Percentiles rank a stretch among this genome's conserved stretches.
These are phyloP conservation scores for Galemys pyrenaicus DNA, from an alignment of 2,113 vertebrate species.

Conservation along the genomic window DNA sequence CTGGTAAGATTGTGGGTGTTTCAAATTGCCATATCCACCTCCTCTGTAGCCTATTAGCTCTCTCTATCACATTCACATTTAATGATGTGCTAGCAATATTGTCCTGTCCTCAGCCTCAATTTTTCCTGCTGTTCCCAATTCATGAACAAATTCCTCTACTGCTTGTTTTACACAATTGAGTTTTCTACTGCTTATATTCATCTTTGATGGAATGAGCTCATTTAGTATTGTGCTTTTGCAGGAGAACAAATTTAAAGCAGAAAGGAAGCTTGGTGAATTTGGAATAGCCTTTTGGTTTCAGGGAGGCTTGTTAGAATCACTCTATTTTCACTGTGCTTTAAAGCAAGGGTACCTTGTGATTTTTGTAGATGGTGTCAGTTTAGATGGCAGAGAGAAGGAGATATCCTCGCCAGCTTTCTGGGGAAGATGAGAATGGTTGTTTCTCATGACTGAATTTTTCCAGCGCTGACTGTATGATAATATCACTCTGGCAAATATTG, in stretches of 20 bases:
- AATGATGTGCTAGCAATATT: neutral
- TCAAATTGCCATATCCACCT: neutral
- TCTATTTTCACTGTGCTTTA: neutral
- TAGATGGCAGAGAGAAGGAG: neutral
- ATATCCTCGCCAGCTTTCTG: neutral
- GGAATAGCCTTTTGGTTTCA: neutral
- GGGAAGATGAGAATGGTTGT: slow-evolving; percentile 25
- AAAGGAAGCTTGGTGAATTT: neutral
- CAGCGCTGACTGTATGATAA: slow-evolving; percentile 32
- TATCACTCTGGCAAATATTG: slow-evolving; percentile 58
- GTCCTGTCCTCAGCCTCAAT: neutral
- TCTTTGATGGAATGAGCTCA: neutral
- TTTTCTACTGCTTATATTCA: slow-evolving; percentile 19
- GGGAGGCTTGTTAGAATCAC: neutral
- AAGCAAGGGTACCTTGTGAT: neutral
- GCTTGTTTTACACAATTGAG: neutral
- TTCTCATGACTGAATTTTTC: slow-evolving; percentile 65
- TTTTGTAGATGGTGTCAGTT: neutral
- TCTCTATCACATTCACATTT: neutral
- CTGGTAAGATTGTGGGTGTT: neutral
- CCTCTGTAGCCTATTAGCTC: neutral
- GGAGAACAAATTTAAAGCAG: neutral
- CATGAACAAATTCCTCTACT: neutral
- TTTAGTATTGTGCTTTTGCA: slow-evolving; percentile 4
- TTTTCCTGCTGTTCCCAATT: neutral